Base-by-base conservation (phyloP, 2,797 vertebrate genomes). In the Eutrigla gurnardus region DNA sequence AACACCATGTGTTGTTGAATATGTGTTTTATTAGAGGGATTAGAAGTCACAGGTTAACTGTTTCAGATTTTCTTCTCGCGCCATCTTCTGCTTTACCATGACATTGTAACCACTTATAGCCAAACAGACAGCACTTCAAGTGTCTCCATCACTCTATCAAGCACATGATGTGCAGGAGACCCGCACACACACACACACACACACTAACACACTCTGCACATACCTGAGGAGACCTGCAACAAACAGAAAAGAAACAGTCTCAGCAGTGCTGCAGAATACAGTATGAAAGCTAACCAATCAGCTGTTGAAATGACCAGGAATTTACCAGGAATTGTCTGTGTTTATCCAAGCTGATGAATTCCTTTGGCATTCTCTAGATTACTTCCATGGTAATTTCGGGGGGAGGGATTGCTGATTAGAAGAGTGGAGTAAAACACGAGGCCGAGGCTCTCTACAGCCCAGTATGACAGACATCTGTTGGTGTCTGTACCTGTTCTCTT, bases 311-410 rank as follows among this genome's bases (percentile, higher is more conserved):
- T 74, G 66, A 87, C 85, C 73, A 71, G 70, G 71, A 10, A 6
- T 39, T 85, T 73, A 89, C 59, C 62, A 73, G 60, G 75, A 87
- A 77, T 57, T 39, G 62, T 86, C 73, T 85, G 46, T 69, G 80
- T 89, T 88, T 88, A 86, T 75, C 88, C 74, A 79, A 75, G 78
- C 80, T 65, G 77, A 92, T 86, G 90, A 86, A 94, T 88, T 91
- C 83, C 87, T 89, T 83, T 57, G 77, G 74, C 53, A 73, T 87
- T 83, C 72, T 89, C 79, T 76, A 86, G 77, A 77, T 67, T 67
- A 83, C 71, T 81, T 84, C 73, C 62, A 77, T 54, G 65, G 70
- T 82, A 81, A 91, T 88, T 85, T 80, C 15, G 61, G 72, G 53
- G 53, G 45, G 46, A 79, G 75, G 64, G 49, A 68, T 43, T 60